These are phyloP conservation scores for Spatulosminthurus flaviceps DNA, from an alignment of 2,888 invertebrate genomes.

Conservation along the genomic window DNA sequence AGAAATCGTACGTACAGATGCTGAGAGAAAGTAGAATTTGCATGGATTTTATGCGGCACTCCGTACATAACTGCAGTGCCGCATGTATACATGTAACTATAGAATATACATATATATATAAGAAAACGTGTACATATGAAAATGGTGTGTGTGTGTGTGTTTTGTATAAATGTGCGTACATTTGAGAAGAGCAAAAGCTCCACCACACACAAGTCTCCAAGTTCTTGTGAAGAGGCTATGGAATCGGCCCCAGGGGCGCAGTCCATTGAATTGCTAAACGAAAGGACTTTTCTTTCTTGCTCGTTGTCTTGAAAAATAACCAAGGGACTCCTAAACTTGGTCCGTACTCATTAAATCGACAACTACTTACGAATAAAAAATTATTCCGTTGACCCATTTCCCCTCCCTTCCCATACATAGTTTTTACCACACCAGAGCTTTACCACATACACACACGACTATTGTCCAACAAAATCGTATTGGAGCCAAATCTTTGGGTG, in stretches of 20 bases:
- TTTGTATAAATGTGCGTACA: constrained; percentile 12
- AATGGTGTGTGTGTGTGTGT: background rate
- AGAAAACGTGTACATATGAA: no score
- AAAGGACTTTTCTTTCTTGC: constrained; percentile 60
- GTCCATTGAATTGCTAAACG: constrained; percentile 62
- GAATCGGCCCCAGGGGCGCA: constrained; percentile 62
- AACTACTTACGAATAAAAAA: constrained; percentile 60
- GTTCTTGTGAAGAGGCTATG: constrained; percentile 56
- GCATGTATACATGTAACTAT: no score
- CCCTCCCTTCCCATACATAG: background rate
- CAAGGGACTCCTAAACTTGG: constrained; percentile 63
- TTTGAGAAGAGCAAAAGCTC: background rate
- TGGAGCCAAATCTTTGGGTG: background rate
- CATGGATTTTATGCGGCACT: no score
- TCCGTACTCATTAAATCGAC: constrained; percentile 62
- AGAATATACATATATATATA: no score
- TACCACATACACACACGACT: background rate
- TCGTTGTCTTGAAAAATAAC: constrained; percentile 60
- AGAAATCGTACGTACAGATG: no score
- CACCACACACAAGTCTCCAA: constrained; percentile 44
- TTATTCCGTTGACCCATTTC: constrained; percentile 45
- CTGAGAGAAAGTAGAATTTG: no score
- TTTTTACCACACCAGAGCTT: background rate
- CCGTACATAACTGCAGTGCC: no score
- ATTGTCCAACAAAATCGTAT: background rate